Base-by-base conservation (phyloP, 2,113 vertebrate species). In the Dascyllus trimaculatus region DNA sequence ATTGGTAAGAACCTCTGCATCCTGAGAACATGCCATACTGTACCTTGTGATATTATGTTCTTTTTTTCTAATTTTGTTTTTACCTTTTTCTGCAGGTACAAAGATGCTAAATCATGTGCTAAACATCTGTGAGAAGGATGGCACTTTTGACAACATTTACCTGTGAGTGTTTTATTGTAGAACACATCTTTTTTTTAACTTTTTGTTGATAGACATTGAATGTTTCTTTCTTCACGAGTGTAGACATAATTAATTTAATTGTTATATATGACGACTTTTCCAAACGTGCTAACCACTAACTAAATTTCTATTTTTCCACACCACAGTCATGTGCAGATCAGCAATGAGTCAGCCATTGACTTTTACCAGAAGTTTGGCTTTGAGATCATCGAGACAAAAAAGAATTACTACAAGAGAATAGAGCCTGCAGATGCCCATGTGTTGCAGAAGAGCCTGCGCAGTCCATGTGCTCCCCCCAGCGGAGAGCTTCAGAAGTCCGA, bases 331-430 rank as follows among this genome's bases (percentile, higher is more conserved):
- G 98, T 99, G 91, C 98, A 99, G 95, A 99, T 99, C 96, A 99
- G 97, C 95, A 99, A 99, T 1, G 98, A 99, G 87, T 99, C 98
- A 0, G 98, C 98, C 71, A 99, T 99, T 88, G 96, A 99, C 93
- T 99, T 99, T 95, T 99, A 99, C 95, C 96, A 97, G 81, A 99
- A 99, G 90, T 99, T 99, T 96, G 98, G 98, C 86, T 99, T 99
- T 92, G 97, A 99, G 95, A 98, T 99, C 93, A 99, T 99, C 24
- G 98, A 99, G 94, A 99, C 98, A 74, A 99, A 99, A 96, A 99
- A 99, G 94, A 99, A 99, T 95, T 99, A 99, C 95, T 99, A 99
- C 95, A 99, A 99, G 95, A 98, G 98, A 95, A 99, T 99, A 98
- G 98, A 99, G 89, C 98, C 98, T 0, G 97, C 98, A 85, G 98